Percentiles rank a stretch among this genome's conserved stretches.
Evolutionary conservation across 1,140 invertebrate genomes (phyloP).

Genomic region (Dendrolimus punctatus): DNA sequence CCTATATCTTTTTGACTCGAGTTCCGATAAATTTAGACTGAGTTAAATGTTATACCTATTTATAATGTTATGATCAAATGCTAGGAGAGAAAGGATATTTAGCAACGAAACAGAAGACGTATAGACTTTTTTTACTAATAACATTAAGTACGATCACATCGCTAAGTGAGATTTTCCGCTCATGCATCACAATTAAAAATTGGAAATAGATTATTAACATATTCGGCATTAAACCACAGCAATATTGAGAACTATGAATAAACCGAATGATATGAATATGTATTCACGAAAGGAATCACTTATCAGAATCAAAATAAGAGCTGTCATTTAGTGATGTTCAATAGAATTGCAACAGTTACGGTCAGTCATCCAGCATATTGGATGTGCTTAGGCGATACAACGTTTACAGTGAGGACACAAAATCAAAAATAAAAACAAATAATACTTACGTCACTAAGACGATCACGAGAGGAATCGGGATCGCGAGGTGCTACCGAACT

Average conservation of each 20-base stretch:
- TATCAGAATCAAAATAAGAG: too few relatives aligned
- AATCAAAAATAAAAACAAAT: neutral
- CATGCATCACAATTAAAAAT: conserved; percentile 19
- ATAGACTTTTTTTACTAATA: conserved; percentile 23
- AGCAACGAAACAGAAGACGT: conserved; percentile 32
- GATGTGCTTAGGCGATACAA: too few relatives aligned
- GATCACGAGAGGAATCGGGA: conserved; percentile 84
- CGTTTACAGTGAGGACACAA: too few relatives aligned
- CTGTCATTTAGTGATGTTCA: too few relatives aligned
- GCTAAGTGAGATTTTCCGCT: conserved; percentile 22
- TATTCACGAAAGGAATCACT: too few relatives aligned
- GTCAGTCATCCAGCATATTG: too few relatives aligned
- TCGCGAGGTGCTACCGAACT: conserved; percentile 81
- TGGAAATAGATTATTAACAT: conserved; percentile 3
- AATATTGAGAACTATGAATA: conserved; percentile 4
- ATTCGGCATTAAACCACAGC: conserved; percentile 4
- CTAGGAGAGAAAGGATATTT: conserved; percentile 26
- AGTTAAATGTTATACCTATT: too few relatives aligned
- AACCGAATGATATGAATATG: neutral
- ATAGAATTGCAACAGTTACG: too few relatives aligned
- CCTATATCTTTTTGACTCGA: too few relatives aligned
- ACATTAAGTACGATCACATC: conserved; percentile 32
- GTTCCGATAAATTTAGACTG: too few relatives aligned
- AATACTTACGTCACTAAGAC: conserved; percentile 84
- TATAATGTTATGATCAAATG: too few relatives aligned